These are phyloP conservation scores for Petromus typicus DNA, from an alignment of 2,113 vertebrate species.

Conservation along the genomic window DNA sequence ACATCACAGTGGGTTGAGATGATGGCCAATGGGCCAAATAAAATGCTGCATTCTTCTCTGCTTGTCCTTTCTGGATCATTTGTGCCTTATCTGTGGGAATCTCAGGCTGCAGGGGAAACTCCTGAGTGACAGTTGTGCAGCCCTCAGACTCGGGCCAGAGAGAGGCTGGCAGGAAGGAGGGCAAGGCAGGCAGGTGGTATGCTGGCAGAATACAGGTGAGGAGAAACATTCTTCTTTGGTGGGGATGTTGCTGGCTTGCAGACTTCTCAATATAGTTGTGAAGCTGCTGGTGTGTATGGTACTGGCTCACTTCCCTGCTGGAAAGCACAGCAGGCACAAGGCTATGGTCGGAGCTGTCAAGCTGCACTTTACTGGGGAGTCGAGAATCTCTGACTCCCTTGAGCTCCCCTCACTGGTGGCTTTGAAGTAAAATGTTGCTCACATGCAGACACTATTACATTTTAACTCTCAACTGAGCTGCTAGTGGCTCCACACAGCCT, in stretches of 20 bases:
- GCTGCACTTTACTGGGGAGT: not conserved
- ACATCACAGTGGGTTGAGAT: not conserved
- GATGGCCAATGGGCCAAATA: slow-evolving; percentile 40
- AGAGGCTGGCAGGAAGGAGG: not conserved
- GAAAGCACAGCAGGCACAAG: not conserved
- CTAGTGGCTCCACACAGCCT: not conserved
- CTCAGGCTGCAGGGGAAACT: not conserved
- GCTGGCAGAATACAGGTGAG: slow-evolving; percentile 24
- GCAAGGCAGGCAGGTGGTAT: not conserved
- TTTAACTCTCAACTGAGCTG: slow-evolving; percentile 44
- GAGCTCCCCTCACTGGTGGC: slow-evolving; percentile 8
- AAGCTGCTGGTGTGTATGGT: not conserved
- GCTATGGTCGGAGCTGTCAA: not conserved
- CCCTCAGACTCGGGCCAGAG: not conserved
- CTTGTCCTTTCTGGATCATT: slow-evolving; percentile 47
- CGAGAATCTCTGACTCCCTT: not conserved
- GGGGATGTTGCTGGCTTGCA: not conserved
- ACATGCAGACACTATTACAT: not conserved
- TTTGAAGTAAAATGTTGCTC: slow-evolving; percentile 64
- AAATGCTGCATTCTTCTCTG: slow-evolving; percentile 36
- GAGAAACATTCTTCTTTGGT: not conserved
- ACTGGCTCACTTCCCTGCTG: not conserved
- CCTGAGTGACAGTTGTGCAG: not conserved
- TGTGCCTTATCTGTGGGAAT: slow-evolving; percentile 36
- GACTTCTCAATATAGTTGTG: not conserved